Conservation (phyloP, 2,113 vertebrate genomes). For the Australoheros scitulus region DNA sequence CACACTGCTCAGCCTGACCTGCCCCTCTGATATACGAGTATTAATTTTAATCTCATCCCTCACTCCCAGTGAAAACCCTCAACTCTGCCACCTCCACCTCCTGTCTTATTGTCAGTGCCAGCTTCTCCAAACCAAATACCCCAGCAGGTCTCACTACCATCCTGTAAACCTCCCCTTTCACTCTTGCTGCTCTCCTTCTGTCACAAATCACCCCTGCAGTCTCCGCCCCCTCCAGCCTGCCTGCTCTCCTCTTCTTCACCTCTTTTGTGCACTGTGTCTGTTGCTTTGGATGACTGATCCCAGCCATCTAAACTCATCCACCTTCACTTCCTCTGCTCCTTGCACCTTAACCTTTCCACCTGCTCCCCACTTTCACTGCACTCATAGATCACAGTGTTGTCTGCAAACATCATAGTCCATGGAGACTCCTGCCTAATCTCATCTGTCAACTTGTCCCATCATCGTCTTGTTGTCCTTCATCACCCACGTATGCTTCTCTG, state of each 20-base stretch:
- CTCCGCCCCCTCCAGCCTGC: not conserved
- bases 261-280: rapidly evolving
- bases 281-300: not conserved
- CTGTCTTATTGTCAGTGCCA: not conserved
- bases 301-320: not conserved
- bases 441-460: not conserved
- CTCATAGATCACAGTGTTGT: not conserved
- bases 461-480: not conserved
- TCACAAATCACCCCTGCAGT: no score
- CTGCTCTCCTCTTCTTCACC: not conserved
- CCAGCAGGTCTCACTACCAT: not conserved
- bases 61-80: not conserved
- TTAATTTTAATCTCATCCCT: not conserved
- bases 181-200: not conserved
- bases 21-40: not conserved
- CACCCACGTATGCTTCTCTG: no score
- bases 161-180: not conserved
- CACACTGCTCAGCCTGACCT: not conserved
- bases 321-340: not conserved
- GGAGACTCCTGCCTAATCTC: not conserved
- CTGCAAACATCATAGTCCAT: not conserved
- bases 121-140: not conserved
- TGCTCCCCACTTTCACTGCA: not conserved
- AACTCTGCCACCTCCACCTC: not conserved
- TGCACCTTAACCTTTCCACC: no score